Percentiles rank a stretch among this genome's conserved stretches.
Evolutionary conservation across 35 echinoderm and acorn worm species (phyloP).

Genomic region (Apostichopus japonicus): DNA sequence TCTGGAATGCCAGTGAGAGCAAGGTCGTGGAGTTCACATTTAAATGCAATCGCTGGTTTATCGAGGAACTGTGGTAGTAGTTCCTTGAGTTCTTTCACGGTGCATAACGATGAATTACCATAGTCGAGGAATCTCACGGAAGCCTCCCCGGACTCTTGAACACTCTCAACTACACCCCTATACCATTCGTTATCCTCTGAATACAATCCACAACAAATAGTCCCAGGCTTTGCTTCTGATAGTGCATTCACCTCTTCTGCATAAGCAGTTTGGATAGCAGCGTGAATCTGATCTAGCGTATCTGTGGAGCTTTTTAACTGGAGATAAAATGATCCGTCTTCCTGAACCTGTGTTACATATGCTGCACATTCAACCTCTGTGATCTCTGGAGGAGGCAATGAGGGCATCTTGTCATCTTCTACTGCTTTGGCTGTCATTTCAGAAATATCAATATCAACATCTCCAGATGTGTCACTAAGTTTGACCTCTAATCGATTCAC

Average conservation of each 20-base stretch:
- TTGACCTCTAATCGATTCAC: constrained; percentile 31
- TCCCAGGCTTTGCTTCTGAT: not conserved
- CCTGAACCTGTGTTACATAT: constrained; percentile 78
- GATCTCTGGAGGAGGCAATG: constrained; percentile 35
- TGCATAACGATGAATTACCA: constrained; percentile 40
- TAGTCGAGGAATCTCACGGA: constrained; percentile 63
- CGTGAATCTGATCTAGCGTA: constrained; percentile 39
- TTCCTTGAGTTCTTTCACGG: not conserved
- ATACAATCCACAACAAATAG: constrained; percentile 64
- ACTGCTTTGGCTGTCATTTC: constrained; percentile 47
- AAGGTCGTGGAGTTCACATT: constrained; percentile 46
- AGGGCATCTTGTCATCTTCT: constrained; percentile 45
- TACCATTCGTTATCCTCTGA: constrained; percentile 74
- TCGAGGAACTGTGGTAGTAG: constrained; percentile 18
- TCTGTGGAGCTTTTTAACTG: constrained; percentile 61
- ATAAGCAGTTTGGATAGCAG: constrained; percentile 55
- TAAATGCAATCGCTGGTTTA: constrained; percentile 30
- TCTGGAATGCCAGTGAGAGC: constrained; percentile 5
- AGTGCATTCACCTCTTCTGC: not conserved
- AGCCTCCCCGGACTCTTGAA: constrained; percentile 33
- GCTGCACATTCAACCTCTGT: constrained; percentile 30
- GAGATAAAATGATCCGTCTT: constrained; percentile 57
- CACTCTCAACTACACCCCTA: constrained; percentile 52
- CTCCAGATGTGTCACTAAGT: constrained; percentile 58
- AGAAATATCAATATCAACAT: constrained; percentile 60